Base-by-base conservation (phyloP, 1,140 invertebrate species). In the Drosophila leontia region DNA sequence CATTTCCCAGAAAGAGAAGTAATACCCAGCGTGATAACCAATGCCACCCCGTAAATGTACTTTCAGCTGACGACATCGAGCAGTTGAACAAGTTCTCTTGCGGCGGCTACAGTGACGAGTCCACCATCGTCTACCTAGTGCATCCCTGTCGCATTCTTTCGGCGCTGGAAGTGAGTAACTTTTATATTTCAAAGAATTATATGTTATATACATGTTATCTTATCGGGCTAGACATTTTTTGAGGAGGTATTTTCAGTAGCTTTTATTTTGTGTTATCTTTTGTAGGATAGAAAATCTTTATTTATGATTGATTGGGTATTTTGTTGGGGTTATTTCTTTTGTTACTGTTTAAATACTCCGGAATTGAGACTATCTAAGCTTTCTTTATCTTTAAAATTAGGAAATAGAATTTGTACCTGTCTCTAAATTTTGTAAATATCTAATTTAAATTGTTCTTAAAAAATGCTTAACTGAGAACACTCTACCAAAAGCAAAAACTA, bases 141-240 rank as follows among this genome's bases (percentile, higher is more conserved):
- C 96, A 97, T 94, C 96, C 96, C 80, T 97, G 96, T 93, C 96
- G 97, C 69, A 96, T 97, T 91, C 94, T 97, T 75, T 97, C 96
- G 56, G 97, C 96, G 71, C 93, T 97, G 72, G 97, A 97, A 94
- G 94, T 94, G 93, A 91, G 85, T 87, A 57, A 53, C 12, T 29
- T 12, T 51, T 13, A 6, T 15, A 15, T 13, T 17, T n/a, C n/a
- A 76, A 64, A 62, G 17, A 23, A 55, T 55, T 15, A 15, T 55
- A n/a, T 19, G 19, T 19, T 19, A 19, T 19, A 19, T 19, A 19
- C 1, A 19, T 34, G n/a, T 34, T 34, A 55, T 55, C 51, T 55
- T 37, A 55, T 37, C 51, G 0, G n/a, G n/a, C 17, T 15, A 6
- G 0, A 37, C 51, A 55, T 55, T 55, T 55, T 34, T 34, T 23